Base-by-base conservation (phyloP, 2,888 invertebrate species). In the Microctonus aethiopoides region DNA sequence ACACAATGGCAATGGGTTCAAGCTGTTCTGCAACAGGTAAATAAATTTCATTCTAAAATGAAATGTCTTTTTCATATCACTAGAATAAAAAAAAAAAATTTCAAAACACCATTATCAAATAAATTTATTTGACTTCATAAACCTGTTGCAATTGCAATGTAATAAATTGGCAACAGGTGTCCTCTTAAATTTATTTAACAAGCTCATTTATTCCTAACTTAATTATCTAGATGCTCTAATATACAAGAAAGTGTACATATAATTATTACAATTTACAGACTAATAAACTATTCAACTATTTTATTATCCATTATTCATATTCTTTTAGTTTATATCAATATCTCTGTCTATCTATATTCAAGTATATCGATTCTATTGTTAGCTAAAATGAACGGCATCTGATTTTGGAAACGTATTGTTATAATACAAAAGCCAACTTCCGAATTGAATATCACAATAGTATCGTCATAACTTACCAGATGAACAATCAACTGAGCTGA, bases 11-110 rank as follows among this genome's bases (percentile, higher is more conserved):
- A 6, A 26, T 7, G 46, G n/a, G 57, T 29, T 77, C 80, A 6
- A 81, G 81, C 16, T 79, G 82, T 16, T 86, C 86, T 16, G 84
- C 86, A 32, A 86, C 86, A n/a, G 86, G 86, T 83, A 75, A 72
- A 73, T 67, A 26, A 11, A 16, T 57, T 52, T 36, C 9, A 32
- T 20, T 54, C 2, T 4, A 24, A 1, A 26, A 9, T 11, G 9
- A 22, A 61, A 36, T 39, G 16, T 1, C 16, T 2, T 7, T 2
- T 7, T n/a, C 9, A 20, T 46, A 16, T 5, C 29, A 29, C 7
- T 29, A 29, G 3, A 5, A 7, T 5, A 29, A 29, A 29, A 5
- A 29, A 29, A 5, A 29, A 29, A 29, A 29, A 29, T 5, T 29
- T 29, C n/a, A n/a, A n/a, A 7, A 7, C 1, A 7, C 16, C 7